Conservation (phyloP, 2,797 vertebrate genomes). For the Pseudomugil gertrudae region DNA sequence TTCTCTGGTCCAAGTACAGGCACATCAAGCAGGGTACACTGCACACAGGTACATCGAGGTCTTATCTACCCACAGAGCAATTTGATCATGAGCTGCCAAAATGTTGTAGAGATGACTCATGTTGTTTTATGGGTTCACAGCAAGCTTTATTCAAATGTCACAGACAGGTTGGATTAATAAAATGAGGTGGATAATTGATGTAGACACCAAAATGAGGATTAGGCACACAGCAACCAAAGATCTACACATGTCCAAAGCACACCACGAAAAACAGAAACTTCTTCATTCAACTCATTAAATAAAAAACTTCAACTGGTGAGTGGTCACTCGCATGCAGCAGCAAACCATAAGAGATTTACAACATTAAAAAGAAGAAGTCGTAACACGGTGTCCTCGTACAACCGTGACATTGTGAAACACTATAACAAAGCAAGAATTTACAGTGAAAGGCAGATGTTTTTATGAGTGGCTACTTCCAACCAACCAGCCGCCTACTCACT, state of each 20-base stretch:
- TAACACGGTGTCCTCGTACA: not conserved
- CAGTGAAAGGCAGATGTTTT: not conserved
- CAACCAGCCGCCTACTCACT: slow-evolving; percentile 1
- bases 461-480: not conserved
- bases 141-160: slow-evolving; percentile 25
- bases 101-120: slow-evolving; percentile 30
- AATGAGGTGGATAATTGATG: slow-evolving; percentile 9
- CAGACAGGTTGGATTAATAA: slow-evolving; percentile 13
- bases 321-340: not conserved
- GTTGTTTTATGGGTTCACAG: slow-evolving; percentile 23
- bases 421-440: not conserved
- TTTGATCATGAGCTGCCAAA: slow-evolving; percentile 36
- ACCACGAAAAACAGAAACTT: not conserved
- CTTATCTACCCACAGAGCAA: slow-evolving; percentile 44
- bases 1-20: slow-evolving; percentile 42
- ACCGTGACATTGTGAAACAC: not conserved
- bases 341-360: not conserved
- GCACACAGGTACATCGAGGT: slow-evolving; percentile 51
- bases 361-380: not conserved
- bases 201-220: slow-evolving; percentile 5
- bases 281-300: too few species aligned
- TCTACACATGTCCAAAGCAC: too few species aligned
- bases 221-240: not conserved
- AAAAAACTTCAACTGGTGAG: not conserved
- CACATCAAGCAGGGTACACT: slow-evolving; percentile 39